phyloP scores from a whole-genome alignment of 1,140 invertebrate genomes.

The Musca domestica region DNA sequence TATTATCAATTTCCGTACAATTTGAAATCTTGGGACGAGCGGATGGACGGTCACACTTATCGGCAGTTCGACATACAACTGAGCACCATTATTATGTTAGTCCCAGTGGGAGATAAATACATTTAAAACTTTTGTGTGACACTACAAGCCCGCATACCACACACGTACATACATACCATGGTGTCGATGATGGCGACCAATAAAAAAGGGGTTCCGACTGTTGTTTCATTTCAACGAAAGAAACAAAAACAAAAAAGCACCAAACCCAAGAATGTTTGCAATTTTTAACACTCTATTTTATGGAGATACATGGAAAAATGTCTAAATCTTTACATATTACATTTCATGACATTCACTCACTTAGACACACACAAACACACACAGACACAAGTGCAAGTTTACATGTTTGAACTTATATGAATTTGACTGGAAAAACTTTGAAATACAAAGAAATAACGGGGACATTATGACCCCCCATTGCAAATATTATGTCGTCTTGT shows the following conservation, averaged over 20 bases:
- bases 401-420: no score
- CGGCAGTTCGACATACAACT: no score
- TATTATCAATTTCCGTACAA: background rate
- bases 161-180: background rate
- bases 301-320: conserved; percentile 13
- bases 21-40: background rate
- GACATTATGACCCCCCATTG: no score
- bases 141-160: no score
- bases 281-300: conserved; percentile 4
- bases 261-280: conserved; percentile 6
- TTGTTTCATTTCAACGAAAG: background rate
- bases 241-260: background rate
- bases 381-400: background rate
- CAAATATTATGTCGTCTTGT: no score
- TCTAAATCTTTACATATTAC: conserved; percentile 12
- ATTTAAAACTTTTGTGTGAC: no score
- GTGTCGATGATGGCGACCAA: conserved; percentile 7
- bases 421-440: no score
- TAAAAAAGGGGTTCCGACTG: conserved; percentile 5
- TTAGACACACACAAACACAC: background rate
- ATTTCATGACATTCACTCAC: background rate
- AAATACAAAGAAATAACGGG: no score
- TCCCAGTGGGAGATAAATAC: no score
- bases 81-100: no score
- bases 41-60: no score